phyloP scores from a whole-genome alignment of 2,888 invertebrate genomes.

The Nycteola revayana region DNA sequence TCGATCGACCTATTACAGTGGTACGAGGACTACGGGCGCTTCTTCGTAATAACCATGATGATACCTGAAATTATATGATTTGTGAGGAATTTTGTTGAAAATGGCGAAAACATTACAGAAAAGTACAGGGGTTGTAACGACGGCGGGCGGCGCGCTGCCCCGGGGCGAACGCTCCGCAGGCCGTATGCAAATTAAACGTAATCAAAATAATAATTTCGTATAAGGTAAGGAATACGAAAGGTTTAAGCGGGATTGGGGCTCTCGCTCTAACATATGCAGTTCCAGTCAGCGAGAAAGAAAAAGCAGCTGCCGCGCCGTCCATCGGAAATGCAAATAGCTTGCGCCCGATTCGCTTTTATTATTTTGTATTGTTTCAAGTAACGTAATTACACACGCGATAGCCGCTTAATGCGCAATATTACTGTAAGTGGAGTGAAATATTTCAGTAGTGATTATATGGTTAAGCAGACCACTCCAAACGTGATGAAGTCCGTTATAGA shows the following conservation, averaged over 20 bases:
- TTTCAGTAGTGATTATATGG: constrained; percentile 62
- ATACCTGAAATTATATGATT: constrained; percentile 80
- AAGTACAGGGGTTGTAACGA: constrained; percentile 77
- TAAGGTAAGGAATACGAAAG: constrained; percentile 48
- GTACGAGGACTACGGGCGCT: constrained; percentile 70
- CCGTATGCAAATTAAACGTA: constrained; percentile 81
- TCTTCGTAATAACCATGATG: constrained; percentile 80
- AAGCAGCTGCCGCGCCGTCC: constrained; percentile 43
- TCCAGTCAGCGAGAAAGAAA: constrained; percentile 47
- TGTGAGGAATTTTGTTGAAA: constrained; percentile 81
- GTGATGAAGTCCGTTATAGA: constrained; percentile 48
- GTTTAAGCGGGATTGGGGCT: constrained; percentile 37
- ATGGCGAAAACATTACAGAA: constrained; percentile 82
- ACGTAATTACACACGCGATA: constrained; percentile 67
- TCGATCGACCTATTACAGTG: constrained; percentile 69
- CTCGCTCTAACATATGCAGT: constrained; percentile 50
- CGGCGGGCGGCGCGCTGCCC: constrained; percentile 58
- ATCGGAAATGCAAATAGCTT: constrained; percentile 70
- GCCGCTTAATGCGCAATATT: constrained; percentile 68
- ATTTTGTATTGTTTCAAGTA: constrained; percentile 68
- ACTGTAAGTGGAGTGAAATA: constrained; percentile 67
- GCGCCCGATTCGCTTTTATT: constrained; percentile 68
- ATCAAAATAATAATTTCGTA: constrained; percentile 80
- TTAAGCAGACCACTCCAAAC: constrained; percentile 44
- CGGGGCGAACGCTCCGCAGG: constrained; percentile 58